Evolutionary conservation across 2,113 vertebrate species (phyloP).

Genomic region (Leptodactylus fuscus): DNA sequence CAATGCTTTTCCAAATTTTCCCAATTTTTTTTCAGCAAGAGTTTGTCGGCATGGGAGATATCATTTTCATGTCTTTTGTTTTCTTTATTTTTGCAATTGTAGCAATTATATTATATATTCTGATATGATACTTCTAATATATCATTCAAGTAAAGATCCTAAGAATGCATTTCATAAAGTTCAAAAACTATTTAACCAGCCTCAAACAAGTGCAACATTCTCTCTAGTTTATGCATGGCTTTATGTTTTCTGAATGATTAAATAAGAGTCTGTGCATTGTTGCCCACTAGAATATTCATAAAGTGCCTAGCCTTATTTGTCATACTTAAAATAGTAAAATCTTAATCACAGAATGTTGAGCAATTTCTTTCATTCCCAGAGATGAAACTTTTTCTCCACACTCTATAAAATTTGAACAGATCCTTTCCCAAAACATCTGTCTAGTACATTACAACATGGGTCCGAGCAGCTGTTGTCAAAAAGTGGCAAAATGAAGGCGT

Average conservation of each 20-base stretch:
- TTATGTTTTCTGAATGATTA: conserved; percentile 16
- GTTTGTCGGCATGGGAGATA: no score
- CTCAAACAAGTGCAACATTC: not conserved
- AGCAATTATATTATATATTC: no score
- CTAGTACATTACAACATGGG: conserved; percentile 34
- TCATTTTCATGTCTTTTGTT: no score
- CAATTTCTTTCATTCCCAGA: conserved; percentile 30
- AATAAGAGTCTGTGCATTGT: not conserved
- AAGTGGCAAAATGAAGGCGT: conserved; percentile 37
- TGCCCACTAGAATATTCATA: conserved; percentile 32
- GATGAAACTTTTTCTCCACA: conserved; percentile 32
- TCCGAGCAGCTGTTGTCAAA: conserved; percentile 37
- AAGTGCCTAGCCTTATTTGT: conserved; percentile 31
- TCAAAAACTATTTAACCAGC: no score
- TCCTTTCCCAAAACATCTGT: conserved; percentile 51
- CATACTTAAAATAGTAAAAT: conserved; percentile 41
- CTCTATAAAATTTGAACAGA: conserved; percentile 19
- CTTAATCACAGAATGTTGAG: conserved; percentile 2
- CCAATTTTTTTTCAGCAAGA: no score
- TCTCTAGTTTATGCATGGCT: not conserved
- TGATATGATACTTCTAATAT: no score
- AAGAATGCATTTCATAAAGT: no score
- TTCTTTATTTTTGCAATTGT: no score
- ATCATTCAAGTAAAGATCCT: no score
- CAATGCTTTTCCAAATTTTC: no score